These are phyloP conservation scores for Pammene aurita DNA, from an alignment of 2,888 invertebrate genomes.

Conservation along the genomic window DNA sequence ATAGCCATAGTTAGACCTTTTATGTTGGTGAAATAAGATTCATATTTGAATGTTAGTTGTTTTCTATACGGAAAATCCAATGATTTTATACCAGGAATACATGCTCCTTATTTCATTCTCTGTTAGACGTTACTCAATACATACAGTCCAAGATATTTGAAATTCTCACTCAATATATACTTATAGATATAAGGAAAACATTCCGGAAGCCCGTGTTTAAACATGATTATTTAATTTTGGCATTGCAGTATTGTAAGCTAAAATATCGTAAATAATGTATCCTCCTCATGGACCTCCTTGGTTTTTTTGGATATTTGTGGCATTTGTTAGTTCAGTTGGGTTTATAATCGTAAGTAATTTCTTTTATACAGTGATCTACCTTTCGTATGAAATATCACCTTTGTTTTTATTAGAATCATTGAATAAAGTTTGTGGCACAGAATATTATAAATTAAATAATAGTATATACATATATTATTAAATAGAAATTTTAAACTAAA, in stretches of 20 bases:
- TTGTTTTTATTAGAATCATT: too few species aligned
- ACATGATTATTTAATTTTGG: neutral
- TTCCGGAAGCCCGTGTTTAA: too few species aligned
- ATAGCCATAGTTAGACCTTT: neutral
- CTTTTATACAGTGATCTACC: too few species aligned
- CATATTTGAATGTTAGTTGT: neutral
- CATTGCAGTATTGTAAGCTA: neutral
- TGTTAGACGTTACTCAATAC: neutral
- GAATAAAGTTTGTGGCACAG: too few species aligned
- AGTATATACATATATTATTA: too few species aligned
- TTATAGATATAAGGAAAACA: too few species aligned
- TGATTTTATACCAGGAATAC: neutral
- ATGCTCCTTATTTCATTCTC: neutral
- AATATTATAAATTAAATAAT: too few species aligned
- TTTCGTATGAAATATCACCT: too few species aligned
- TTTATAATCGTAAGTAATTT: neutral
- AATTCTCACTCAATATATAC: too few species aligned
- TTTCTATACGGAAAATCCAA: neutral
- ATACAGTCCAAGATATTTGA: too few species aligned
- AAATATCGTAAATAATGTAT: neutral
- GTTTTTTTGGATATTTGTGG: constrained; percentile 1
- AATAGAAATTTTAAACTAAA: too few species aligned
- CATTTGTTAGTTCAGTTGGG: neutral
- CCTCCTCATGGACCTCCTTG: neutral
- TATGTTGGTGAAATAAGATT: neutral